Conservation (phyloP, 2,113 vertebrate genomes). For the Epinephelus cyanopodus region DNA sequence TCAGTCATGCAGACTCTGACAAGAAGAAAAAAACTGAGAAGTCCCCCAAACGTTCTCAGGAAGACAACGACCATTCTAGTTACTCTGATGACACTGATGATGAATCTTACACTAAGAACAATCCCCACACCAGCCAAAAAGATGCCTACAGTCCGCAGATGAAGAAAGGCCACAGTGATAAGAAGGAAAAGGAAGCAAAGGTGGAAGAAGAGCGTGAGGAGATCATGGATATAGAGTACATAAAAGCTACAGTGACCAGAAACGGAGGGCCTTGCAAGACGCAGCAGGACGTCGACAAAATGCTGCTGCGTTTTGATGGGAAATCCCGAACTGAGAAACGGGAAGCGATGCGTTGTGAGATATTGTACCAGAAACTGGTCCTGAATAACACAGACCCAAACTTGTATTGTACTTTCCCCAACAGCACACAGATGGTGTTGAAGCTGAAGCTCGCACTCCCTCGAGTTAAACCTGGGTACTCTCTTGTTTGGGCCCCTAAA, state of each 20-base stretch:
- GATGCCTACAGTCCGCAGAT: neutral
- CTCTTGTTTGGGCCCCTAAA: conserved; percentile 64
- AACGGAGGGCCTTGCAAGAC: conserved; percentile 83
- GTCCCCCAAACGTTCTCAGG: conserved; percentile 44
- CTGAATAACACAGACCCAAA: conserved; percentile 72
- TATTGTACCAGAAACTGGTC: conserved; percentile 81
- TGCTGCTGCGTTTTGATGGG: conserved; percentile 76
- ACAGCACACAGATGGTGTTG: conserved; percentile 60
- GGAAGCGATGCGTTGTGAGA: conserved; percentile 79
- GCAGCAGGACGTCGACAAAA: conserved; percentile 79
- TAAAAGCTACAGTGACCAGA: conserved; percentile 66
- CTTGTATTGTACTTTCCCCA: conserved; percentile 46
- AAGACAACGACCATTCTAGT: neutral
- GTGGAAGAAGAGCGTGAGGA: conserved; percentile 25
- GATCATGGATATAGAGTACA: conserved; percentile 68
- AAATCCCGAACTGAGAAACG: conserved; percentile 63
- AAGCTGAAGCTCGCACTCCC: conserved; percentile 81
- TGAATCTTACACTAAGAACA: neutral
- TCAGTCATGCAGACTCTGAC: conserved; percentile 35
- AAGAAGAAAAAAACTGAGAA: conserved; percentile 47
- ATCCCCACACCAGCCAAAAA: neutral
- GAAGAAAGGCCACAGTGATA: neutral
- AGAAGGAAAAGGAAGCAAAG: conserved; percentile 1
- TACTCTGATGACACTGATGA: conserved; percentile 22
- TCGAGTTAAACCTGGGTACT: conserved; percentile 69